Evolutionary conservation across 1,140 invertebrate genomes (phyloP).

Genomic region (Cotesia typhae): DNA sequence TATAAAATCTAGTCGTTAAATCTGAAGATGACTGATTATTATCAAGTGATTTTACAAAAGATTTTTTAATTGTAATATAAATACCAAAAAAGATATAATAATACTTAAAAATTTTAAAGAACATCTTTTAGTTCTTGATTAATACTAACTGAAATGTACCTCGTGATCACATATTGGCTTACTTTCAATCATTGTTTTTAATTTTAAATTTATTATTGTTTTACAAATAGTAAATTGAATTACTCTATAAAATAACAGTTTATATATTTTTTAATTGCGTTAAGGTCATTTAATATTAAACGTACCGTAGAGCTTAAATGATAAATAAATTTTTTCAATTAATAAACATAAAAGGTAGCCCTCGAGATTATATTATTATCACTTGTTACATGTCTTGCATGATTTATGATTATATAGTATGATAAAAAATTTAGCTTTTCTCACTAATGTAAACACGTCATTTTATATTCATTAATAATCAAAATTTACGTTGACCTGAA

Average conservation of each 20-base stretch:
- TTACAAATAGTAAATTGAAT: neutral
- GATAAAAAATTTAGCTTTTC: neutral
- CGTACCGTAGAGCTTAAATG: neutral
- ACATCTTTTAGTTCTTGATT: too few species aligned
- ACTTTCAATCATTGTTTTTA: neutral
- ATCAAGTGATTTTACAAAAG: neutral
- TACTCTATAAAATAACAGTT: constrained; percentile 10
- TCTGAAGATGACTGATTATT: neutral
- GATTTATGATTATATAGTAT: neutral
- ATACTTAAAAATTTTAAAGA: too few species aligned
- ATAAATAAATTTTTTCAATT: constrained; percentile 9
- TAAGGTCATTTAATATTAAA: constrained; percentile 5
- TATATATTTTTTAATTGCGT: constrained; percentile 15
- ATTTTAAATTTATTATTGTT: neutral
- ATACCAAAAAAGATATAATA: neutral
- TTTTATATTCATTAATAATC: neutral
- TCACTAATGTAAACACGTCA: neutral
- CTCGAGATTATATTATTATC: neutral
- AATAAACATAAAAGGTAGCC: neutral
- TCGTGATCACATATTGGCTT: neutral
- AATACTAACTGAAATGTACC: too few species aligned
- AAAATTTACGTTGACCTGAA: neutral
- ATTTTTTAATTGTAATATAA: neutral
- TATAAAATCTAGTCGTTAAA: neutral
- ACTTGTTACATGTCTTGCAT: neutral